Base-by-base conservation (phyloP, 2,888 invertebrate genomes). In the Odontomyia ornata region DNA sequence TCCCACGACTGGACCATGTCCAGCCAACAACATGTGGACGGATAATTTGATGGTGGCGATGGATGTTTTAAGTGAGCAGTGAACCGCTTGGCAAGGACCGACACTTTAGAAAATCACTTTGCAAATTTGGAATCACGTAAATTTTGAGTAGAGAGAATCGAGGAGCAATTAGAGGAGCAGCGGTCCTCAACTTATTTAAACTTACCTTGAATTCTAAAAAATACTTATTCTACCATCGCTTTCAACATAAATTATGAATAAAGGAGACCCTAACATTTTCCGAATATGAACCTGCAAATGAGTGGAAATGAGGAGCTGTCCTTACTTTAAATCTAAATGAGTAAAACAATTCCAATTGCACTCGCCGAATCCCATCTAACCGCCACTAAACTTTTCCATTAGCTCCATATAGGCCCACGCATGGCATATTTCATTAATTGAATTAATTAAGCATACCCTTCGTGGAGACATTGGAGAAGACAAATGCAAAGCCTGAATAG, bases 401-500 rank as follows among this genome's bases (percentile, higher is more conserved):
- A 36, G 5, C 36, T 36, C 36, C 3, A 36, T 36, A 36, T 36
- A 18, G 25, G 28, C 78, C 77, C 77, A 79, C 76, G 67, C 79
- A 62, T 36, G 36, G 2, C 21, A 46, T 46, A 43, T 73, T 79
- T 76, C 78, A 79, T 80, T 80, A 81, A 81, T 81, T 81, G 80
- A 80, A 79, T 80, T 80, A 80, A 81, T 81, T 80, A 80, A 65
- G 64, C 5, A 60, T 71, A 75, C 62, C 47, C 25, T 62, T 75
- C 43, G 9, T 36, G 62, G 25, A 27, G 62, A 67, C 46, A 15
- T 25, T 56, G 46, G 13, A 15, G 52, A 15, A 60, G 25, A 60
- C 60, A 60, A 60, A 21, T 1, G 46, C 60, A 60, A 60, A n/a
- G n/a, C 23, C 60, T 60, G 9, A 60, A 23, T 9, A 36, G 3